Conservation (phyloP, 2,797 vertebrate species). For the Catharus ustulatus region DNA sequence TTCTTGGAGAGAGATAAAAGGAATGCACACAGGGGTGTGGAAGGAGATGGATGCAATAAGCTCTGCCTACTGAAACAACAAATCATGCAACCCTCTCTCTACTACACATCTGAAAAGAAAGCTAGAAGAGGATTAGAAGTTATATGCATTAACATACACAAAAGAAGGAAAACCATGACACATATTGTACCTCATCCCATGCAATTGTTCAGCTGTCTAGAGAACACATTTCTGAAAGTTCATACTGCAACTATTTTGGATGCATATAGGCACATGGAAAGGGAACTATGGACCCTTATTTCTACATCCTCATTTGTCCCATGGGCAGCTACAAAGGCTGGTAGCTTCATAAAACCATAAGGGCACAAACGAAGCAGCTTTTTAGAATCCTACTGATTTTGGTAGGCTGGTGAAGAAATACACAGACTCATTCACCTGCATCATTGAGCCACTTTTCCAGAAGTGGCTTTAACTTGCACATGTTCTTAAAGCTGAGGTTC, state of each 20-base stretch:
- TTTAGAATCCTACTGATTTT: conserved; percentile 1
- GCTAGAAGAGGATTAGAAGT: conserved; percentile 58
- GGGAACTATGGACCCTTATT: not conserved
- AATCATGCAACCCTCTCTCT: conserved; percentile 34
- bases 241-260: not conserved
- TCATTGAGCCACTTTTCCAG: conserved; percentile 99
- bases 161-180: conserved; percentile 19
- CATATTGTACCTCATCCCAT: not conserved
- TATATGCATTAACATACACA: conserved; percentile 15
- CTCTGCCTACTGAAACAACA: conserved; percentile 40
- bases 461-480: conserved; percentile 99
- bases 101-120: conserved; percentile 47
- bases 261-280: not conserved
- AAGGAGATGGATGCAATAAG: conserved; percentile 37
- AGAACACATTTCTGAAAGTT: not conserved
- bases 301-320: not conserved
- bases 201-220: conserved; percentile 8
- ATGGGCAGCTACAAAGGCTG: not conserved
- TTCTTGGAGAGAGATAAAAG: not conserved
- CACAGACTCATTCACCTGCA: conserved; percentile 85
- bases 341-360: conserved; percentile 33
- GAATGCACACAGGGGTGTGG: not conserved
- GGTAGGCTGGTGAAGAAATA: conserved; percentile 34
- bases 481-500: conserved; percentile 99
- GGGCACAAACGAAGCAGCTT: conserved; percentile 25